Conservation (phyloP, 2,797 vertebrate genomes). For the Sciaenops ocellatus region DNA sequence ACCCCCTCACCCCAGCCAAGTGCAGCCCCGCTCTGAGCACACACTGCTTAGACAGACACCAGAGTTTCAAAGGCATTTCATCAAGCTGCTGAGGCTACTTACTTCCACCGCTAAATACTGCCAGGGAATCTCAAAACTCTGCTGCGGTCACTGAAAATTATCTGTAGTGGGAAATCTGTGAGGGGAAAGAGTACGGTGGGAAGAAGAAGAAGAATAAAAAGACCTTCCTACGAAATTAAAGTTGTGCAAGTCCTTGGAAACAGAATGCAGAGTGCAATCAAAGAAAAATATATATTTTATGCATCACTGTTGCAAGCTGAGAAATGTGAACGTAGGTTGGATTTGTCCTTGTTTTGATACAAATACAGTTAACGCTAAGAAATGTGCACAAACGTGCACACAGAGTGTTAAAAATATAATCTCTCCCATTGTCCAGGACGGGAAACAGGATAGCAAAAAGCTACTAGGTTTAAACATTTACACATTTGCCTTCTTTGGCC, state of each 20-base stretch:
- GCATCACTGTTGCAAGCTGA: constrained; percentile 9
- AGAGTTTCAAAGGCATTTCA: constrained; percentile 77
- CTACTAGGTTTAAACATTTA: constrained; percentile 66
- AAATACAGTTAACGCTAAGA: constrained; percentile 20
- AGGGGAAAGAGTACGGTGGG: constrained; percentile 35
- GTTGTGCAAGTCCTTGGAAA: constrained; percentile 65
- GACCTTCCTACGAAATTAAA: constrained; percentile 47
- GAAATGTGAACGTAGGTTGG: background rate
- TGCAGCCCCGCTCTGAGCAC: constrained; percentile 49
- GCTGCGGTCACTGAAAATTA: constrained; percentile 72
- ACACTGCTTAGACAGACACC: constrained; percentile 62
- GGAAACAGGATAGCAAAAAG: constrained; percentile 14
- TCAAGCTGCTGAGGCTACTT: constrained; percentile 72
- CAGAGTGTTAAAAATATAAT: constrained; percentile 15
- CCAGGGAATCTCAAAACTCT: constrained; percentile 74
- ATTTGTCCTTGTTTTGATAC: constrained; percentile 41
- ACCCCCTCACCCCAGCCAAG: constrained; percentile 57
- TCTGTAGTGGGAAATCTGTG: constrained; percentile 70
- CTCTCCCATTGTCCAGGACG: background rate
- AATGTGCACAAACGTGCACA: constrained; percentile 21
- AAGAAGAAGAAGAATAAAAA: constrained; percentile 17
- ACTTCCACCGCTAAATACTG: constrained; percentile 75
- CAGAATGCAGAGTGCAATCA: constrained; percentile 14
- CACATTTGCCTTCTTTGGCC: constrained; percentile 54
- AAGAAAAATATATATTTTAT: constrained; percentile 24